Percentiles rank a stretch among this genome's conserved stretches.
Evolutionary conservation across 1,140 invertebrate species (phyloP).

Genomic region (Neoseiulus cucumeris): DNA sequence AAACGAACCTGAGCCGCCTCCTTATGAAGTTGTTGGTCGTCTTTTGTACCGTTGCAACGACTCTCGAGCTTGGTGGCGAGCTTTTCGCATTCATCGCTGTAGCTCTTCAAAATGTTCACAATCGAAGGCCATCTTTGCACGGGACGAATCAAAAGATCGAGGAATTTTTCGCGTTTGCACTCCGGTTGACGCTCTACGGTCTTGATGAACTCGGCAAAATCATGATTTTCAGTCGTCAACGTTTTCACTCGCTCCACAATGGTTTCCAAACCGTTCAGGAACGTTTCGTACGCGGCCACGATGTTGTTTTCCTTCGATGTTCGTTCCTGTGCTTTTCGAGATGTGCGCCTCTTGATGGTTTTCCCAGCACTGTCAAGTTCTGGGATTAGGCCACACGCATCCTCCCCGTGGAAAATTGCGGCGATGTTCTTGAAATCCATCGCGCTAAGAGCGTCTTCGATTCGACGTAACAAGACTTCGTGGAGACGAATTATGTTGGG

Average conservation of each 20-base stretch:
- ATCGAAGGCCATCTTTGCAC: slow-evolving; percentile 3
- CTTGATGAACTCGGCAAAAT: neutral
- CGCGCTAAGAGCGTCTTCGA: neutral
- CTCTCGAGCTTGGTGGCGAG: neutral
- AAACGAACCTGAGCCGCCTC: neutral
- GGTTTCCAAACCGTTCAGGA: neutral
- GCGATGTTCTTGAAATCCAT: neutral
- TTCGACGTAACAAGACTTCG: neutral
- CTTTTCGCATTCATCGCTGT: neutral
- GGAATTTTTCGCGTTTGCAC: neutral
- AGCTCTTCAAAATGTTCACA: neutral
- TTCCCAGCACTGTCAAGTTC: neutral
- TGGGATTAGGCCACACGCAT: neutral
- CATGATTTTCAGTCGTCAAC: neutral
- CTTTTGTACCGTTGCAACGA: neutral
- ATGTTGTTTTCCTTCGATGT: neutral
- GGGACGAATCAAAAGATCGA: neutral
- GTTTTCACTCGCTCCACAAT: neutral
- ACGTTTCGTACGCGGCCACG: neutral
- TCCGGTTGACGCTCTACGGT: neutral
- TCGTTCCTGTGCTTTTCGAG: neutral
- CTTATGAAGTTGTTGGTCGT: neutral
- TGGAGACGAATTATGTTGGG: neutral
- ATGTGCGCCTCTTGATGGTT: neutral
- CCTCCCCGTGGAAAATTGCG: neutral